Evolutionary conservation across 2,113 vertebrate genomes (phyloP), one percentile per base, ranked within the genome.

Genomic region (Paramormyrops kingsleyae): DNA sequence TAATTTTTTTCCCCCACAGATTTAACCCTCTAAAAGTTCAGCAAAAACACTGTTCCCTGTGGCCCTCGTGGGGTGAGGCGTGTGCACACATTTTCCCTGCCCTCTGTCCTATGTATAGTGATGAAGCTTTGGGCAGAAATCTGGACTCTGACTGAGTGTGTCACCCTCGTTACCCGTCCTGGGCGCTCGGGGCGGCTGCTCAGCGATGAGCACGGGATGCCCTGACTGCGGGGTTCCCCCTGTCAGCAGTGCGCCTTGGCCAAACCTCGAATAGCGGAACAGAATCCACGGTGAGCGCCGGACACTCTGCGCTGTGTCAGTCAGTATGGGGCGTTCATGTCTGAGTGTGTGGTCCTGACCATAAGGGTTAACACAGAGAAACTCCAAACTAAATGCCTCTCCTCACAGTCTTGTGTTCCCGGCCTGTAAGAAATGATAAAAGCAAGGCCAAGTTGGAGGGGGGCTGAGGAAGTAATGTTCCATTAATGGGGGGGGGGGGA

Each of bases 391-490:
- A 86, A 85, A 89, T 74, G 9, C 17, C 87, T 77, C 70, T 88
- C 24, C 31, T 31, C 17, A 12, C n/a, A 47, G 31, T 6, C 85
- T 77, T 86, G 9, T 89, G 52, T 86, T 90, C 90, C 62, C 21
- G 42, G 46, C 83, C 83, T 91, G 62, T 87, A 87, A 70, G 50
- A 87, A 87, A 59, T 91, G 46, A 89, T 12, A 50, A 83, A 88
- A 91, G 85, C 44, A 56, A 88, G 88, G 47, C 66, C 87, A 89
- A 1, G 90, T 13, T 62, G 84, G 56, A 2, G 56, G 87, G 89
- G 70, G 70, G 70, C n/a, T 1, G n/a, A 88, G 92, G 92, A 92
- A 93, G 92, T 93, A 93, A 94, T 92, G 93, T 94, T 94, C 91
- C 93, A 94, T 94, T 94, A 95, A 95, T 94, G 94, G 92, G 8